Conservation (phyloP, 2,113 vertebrate genomes). For the Aramus guarauna region DNA sequence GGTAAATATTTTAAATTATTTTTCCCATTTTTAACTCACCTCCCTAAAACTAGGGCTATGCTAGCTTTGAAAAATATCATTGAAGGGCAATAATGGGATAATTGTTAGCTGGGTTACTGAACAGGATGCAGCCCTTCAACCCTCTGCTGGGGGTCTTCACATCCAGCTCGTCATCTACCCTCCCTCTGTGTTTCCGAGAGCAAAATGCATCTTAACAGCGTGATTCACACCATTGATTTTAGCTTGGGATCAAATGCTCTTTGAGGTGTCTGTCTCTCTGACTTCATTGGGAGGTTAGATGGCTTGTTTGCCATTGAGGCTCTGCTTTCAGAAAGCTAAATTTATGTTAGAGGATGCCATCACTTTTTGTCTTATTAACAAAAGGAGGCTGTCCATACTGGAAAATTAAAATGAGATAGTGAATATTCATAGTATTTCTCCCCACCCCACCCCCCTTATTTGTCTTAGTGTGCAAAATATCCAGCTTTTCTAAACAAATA, state of each 20-base stretch:
- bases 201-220: background rate
- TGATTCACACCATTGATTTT: background rate
- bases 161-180: background rate
- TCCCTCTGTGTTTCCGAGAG: background rate
- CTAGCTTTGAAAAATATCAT: background rate
- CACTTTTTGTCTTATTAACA: background rate
- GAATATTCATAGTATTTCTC: background rate
- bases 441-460: background rate
- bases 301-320: fast-evolving
- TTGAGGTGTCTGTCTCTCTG: background rate
- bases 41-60: background rate
- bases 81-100: background rate
- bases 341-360: background rate
- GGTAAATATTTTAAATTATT: background rate
- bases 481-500: background rate
- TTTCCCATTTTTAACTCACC: background rate
- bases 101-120: background rate
- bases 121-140: background rate
- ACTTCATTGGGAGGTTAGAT: background rate
- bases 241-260: background rate
- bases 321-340: background rate
- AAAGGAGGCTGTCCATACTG: background rate
- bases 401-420: background rate
- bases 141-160: background rate
- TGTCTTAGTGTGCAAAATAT: background rate